A percentile compares a stretch with the other conserved stretches of the same genome.
Conservation (phyloP, 2,113 vertebrate genomes). For the Lophochroa leadbeateri region DNA sequence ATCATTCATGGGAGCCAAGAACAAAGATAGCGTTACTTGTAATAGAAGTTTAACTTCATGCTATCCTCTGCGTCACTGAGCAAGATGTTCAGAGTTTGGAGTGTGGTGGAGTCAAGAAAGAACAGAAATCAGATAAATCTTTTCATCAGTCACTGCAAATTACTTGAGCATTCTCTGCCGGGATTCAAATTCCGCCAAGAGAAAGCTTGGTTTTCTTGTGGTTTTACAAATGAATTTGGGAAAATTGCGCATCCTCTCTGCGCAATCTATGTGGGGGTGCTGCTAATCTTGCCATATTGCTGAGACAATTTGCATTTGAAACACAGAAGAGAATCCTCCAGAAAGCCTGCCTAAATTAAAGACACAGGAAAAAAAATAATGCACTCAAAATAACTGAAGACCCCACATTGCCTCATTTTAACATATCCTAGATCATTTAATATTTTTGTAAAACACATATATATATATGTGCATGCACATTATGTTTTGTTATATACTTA, state of each 20-base stretch:
- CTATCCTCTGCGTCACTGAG: not conserved
- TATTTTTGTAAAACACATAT: not conserved
- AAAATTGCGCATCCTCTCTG: not conserved
- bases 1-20: not conserved
- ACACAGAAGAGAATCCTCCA: not conserved
- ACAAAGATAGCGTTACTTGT: not conserved
- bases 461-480: not conserved
- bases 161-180: not conserved
- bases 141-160: not conserved
- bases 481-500: not conserved
- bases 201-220: not conserved
- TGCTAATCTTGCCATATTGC: constrained; percentile 4
- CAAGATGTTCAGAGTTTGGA: not conserved
- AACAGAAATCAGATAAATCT: not conserved
- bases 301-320: constrained; percentile 39
- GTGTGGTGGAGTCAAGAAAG: not conserved
- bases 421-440: not conserved
- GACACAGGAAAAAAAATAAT: not conserved
- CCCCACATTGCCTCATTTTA: not conserved
- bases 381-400: not conserved
- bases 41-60: not conserved
- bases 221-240: not conserved
- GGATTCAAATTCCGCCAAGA: not conserved
- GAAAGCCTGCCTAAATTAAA: not conserved
- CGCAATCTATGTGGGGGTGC: not conserved